Base-by-base conservation (phyloP, 2,113 vertebrate genomes). In the Semicossyphus pulcher region DNA sequence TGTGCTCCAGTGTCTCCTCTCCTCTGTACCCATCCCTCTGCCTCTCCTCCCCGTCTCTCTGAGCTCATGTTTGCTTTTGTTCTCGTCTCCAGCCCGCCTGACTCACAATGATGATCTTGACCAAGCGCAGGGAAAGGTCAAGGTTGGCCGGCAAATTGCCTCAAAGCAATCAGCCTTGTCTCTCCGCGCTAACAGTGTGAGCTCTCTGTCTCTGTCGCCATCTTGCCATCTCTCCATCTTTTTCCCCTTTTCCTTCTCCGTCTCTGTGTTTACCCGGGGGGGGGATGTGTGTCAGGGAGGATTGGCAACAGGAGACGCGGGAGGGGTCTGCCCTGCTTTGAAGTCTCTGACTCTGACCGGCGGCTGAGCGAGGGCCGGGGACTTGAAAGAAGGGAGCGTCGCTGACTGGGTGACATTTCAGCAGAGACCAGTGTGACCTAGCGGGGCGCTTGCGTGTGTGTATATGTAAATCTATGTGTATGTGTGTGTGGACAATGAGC, bases 121-220 rank as follows among this genome's bases (percentile, higher is more conserved):
- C 92, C 91, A 83, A 74, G 80, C 25, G n/a, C 58, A 25, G 61
- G 56, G 67, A 88, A 93, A 93, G 93, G 92, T 92, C 92, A 92
- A 92, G 92, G 93, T 92, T 88, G 86, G 76, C 51, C 42, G 10
- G 73, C 80, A 92, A 91, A 91, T 91, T 88, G 88, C 86, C 89
- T 93, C 83, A 83, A 85, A 91, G 91, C 91, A 89, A 91, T 92
- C 89, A 88, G 87, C 74, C 76, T 68, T 57, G 68, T 77, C 74
- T 86, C 66, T 77, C 28, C 72, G 83, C 39, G 42, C 73, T 76
- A 73, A 87, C 74, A 76, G 78, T 58, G 63, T 39, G 62, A 60
- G 78, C 76, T 84, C 56, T 80, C 78, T 32, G 48, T 73, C 65
- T 67, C 57, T 81, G 76, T 83, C 51, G 34, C 74, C 76, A 37